Conservation (phyloP, 1,140 invertebrate genomes). For the Diprion similis region DNA sequence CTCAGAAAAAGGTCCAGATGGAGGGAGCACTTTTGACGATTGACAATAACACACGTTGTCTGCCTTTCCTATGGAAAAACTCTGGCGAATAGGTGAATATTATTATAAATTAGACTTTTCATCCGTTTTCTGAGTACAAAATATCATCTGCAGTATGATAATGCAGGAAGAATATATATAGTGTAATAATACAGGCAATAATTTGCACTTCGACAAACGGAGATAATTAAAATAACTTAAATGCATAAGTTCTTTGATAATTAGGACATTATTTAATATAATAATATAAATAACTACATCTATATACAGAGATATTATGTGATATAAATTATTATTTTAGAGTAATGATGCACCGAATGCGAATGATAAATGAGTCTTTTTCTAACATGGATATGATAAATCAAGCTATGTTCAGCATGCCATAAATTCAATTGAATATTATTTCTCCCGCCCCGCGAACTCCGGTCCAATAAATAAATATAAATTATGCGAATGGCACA, state of each 20-base stretch:
- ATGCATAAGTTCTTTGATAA: neutral
- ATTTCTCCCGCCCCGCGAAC: neutral
- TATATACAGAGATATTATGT: neutral
- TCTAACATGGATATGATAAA: neutral
- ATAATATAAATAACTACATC: constrained; percentile 1
- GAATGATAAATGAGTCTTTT: neutral
- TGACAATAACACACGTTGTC: too few species aligned
- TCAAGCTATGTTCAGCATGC: neutral
- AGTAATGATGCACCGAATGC: neutral
- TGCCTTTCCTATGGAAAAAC: too few species aligned
- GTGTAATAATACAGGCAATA: too few species aligned
- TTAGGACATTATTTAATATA: neutral
- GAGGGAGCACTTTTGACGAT: too few species aligned
- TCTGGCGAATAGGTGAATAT: too few species aligned
- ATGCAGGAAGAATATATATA: too few species aligned
- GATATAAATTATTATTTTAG: neutral
- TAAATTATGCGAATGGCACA: neutral
- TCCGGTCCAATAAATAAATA: constrained; percentile 1
- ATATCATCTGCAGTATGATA: too few species aligned
- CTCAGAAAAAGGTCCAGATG: too few species aligned
- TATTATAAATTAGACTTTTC: too few species aligned
- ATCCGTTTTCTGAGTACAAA: too few species aligned
- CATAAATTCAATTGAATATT: neutral
- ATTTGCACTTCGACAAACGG: too few species aligned
- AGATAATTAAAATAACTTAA: too few species aligned